Percentiles rank a stretch among this genome's conserved stretches.
Conservation (phyloP, 2,113 vertebrate species). For the Ammospiza caudacuta region DNA sequence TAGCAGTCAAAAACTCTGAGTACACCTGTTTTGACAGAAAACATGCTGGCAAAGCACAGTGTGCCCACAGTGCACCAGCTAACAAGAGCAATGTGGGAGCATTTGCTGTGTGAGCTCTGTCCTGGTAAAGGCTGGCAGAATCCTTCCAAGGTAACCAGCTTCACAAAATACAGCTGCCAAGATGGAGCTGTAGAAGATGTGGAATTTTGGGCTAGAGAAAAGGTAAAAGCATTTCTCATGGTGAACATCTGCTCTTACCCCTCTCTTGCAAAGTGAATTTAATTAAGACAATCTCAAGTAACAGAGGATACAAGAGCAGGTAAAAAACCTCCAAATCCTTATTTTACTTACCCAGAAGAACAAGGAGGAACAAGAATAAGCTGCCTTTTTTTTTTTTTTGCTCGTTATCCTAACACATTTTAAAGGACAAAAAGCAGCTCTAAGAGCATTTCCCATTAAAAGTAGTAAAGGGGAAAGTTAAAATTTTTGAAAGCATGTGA, state of each 20-base stretch:
- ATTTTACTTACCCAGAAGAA: background rate
- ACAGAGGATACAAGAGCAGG: background rate
- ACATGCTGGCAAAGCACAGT: background rate
- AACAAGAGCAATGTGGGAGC: background rate
- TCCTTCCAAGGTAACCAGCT: background rate
- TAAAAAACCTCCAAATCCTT: background rate
- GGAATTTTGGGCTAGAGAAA: background rate
- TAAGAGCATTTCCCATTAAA: background rate
- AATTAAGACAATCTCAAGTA: background rate
- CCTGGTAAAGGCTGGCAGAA: background rate
- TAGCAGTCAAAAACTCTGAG: background rate
- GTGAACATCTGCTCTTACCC: background rate
- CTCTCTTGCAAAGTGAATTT: background rate
- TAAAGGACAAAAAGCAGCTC: background rate
- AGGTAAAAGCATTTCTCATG: background rate
- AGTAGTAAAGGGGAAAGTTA: background rate
- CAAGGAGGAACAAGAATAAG: background rate
- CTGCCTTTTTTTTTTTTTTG: background rate
- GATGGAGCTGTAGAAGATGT: background rate
- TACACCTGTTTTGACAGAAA: background rate
- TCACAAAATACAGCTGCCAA: background rate
- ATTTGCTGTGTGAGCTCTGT: background rate
- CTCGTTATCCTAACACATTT: background rate
- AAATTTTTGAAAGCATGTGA: background rate
- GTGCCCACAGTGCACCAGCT: background rate